Evolutionary conservation across 2,888 invertebrate species (phyloP), one percentile per base, ranked within the genome.

Genomic region (Apantesis nais): DNA sequence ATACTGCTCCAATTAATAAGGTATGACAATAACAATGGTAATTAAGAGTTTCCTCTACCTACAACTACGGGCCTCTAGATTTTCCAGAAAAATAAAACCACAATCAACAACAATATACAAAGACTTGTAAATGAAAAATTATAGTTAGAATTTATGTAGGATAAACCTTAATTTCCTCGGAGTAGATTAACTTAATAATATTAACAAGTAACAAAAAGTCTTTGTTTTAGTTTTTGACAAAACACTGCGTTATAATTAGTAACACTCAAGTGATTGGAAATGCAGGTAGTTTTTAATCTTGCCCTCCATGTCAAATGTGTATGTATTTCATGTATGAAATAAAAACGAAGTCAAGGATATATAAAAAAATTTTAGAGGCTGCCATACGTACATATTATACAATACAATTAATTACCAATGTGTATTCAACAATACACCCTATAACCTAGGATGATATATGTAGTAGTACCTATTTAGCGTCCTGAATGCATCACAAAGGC

Each of bases 31-130:
- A 62, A 71, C 52, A 62, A 70, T 37, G 52, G 39, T 25, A 67
- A 60, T 55, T 55, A 62, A 55, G 1, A 58, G 9, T 68, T 60
- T 61, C 58, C 62, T 64, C 34, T 58, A 64, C 41, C 55, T 63
- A 68, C 1, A 39, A 29, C 5, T 16, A n/a, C 16, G 5, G 3
- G 2, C 9, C 31, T 31, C 25, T 31, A 58, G 9, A 58, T 39
- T 68, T 64, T 68, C 63, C 68, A 68, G 55, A 31, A n/a, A 55
- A 55, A 34, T 41, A 29, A 64, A 68, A 68, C 64, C 68, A 44
- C 68, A 68, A 68, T 55, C 29, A 62, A 34, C 14, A 62, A 52
- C 14, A 52, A 25, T 48, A 39, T 22, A 68, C 39, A 37, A 2
- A 65, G 14, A 31, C 14, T 55, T 25, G 29, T 12, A n/a, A 52